Percentiles rank a stretch among this genome's conserved stretches.
phyloP scores from a whole-genome alignment of 2,113 vertebrate genomes.

The Nasalis larvatus region DNA sequence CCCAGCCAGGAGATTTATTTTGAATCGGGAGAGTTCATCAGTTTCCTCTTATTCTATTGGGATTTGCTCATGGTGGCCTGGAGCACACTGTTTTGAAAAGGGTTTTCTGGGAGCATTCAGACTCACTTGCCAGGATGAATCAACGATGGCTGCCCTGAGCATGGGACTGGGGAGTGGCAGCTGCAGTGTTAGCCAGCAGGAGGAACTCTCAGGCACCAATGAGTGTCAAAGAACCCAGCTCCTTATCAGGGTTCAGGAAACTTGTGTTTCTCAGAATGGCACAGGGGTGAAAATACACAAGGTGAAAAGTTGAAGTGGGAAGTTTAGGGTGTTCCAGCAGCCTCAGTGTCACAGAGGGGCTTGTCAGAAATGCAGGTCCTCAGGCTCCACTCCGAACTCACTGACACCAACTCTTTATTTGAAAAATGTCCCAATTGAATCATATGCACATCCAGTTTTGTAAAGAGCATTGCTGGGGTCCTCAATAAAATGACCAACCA shows the following conservation, averaged over 20 bases:
- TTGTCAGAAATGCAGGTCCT: background rate
- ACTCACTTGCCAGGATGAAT: background rate
- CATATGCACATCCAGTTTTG: background rate
- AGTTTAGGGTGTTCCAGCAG: background rate
- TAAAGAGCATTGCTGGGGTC: background rate
- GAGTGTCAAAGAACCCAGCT: background rate
- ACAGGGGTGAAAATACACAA: background rate
- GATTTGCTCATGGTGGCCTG: background rate
- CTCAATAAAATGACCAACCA: background rate
- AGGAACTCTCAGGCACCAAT: background rate
- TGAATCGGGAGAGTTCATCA: background rate
- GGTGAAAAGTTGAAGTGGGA: background rate
- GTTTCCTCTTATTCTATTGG: background rate
- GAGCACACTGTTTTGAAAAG: background rate
- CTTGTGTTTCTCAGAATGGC: background rate
- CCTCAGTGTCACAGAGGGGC: background rate
- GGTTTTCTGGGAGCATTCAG: background rate
- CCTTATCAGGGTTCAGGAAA: background rate
- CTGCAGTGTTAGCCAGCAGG: background rate
- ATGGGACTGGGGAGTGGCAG: background rate
- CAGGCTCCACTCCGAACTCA: background rate
- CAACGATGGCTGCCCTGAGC: background rate
- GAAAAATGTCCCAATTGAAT: background rate
- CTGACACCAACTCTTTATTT: background rate
- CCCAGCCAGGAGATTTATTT: background rate